A percentile compares a stretch with the other conserved stretches of the same genome.
Evolutionary conservation across 2,113 vertebrate species (phyloP).

Genomic region (Nothobranchius kuhntae): DNA sequence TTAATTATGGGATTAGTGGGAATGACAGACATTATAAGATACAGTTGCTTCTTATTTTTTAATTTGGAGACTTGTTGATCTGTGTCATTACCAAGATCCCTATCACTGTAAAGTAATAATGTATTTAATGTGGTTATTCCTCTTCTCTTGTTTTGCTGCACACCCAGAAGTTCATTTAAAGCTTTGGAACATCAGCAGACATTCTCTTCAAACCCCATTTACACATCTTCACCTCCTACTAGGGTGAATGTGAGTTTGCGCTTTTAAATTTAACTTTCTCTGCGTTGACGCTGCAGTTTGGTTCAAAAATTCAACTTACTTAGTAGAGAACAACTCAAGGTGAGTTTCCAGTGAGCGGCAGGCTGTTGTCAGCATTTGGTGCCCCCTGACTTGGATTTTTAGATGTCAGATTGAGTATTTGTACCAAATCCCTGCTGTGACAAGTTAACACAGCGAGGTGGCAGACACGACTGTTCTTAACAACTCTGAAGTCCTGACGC

Average conservation of each 20-base stretch:
- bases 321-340: not conserved
- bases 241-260: not conserved
- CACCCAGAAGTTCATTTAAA: not conserved
- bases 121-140: not conserved
- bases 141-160: not conserved
- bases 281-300: not conserved
- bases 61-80: not conserved
- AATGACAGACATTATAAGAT: not conserved
- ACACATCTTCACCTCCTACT: not conserved
- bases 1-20: conserved; percentile 11
- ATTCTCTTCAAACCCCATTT: not conserved
- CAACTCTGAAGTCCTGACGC: not conserved
- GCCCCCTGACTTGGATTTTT: too few species aligned
- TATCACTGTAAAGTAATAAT: not conserved
- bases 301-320: conserved; percentile 4
- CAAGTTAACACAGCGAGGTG: not conserved
- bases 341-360: not conserved
- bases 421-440: conserved; percentile 6
- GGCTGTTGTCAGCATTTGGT: too few species aligned
- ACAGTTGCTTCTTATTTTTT: not conserved
- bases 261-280: not conserved
- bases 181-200: not conserved
- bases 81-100: conserved; percentile 3
- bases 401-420: too few species aligned
- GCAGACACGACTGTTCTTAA: not conserved